phyloP scores from a whole-genome alignment of 2,113 vertebrate genomes.

The Elgaria multicarinata region DNA sequence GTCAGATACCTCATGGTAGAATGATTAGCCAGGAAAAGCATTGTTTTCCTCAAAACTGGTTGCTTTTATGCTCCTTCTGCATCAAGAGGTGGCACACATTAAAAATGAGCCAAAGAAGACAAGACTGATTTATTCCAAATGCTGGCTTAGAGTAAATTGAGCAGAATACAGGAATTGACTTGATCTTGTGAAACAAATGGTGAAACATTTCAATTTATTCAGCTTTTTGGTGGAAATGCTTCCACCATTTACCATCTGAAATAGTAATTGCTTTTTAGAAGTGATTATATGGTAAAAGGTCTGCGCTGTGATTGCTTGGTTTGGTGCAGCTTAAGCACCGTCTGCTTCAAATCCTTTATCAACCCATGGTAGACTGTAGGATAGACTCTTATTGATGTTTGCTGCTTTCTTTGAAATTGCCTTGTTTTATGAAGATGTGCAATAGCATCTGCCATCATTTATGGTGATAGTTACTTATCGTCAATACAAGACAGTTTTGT shows the following conservation, averaged over 20 bases:
- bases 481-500: neutral
- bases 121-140: neutral
- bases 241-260: neutral
- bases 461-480: neutral
- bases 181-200: neutral
- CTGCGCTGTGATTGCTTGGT: neutral
- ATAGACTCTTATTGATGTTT: neutral
- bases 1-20: neutral
- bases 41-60: neutral
- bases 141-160: neutral
- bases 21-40: neutral
- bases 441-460: neutral
- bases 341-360: neutral
- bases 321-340: neutral
- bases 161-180: neutral
- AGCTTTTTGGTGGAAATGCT: neutral
- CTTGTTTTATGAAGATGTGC: neutral
- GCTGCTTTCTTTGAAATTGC: neutral
- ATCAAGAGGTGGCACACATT: neutral
- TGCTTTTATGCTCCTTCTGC: neutral
- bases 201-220: neutral
- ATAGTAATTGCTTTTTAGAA: neutral
- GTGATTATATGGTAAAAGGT: neutral
- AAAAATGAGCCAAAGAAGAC: neutral
- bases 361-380: neutral